These are phyloP conservation scores for Nesogale talazaci DNA, from an alignment of 2,113 vertebrate species.

Conservation along the genomic window DNA sequence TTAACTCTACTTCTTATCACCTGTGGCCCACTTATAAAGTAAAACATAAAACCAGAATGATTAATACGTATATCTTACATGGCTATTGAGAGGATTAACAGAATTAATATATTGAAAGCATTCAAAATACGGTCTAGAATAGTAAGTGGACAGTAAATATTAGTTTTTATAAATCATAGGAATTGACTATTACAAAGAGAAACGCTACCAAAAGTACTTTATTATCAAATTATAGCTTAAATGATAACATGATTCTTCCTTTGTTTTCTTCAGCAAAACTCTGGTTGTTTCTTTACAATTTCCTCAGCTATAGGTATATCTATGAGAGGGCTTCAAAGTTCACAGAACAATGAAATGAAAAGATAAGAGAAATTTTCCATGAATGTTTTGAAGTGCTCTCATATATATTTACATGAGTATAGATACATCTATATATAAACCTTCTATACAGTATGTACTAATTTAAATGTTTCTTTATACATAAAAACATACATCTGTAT, in stretches of 20 bases:
- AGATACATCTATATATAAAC: background rate
- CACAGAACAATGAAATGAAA: no score
- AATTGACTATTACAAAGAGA: slow-evolving; percentile 25
- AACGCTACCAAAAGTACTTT: background rate
- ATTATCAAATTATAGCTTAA: slow-evolving; percentile 26
- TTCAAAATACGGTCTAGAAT: background rate
- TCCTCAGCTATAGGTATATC: background rate
- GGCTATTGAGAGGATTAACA: background rate
- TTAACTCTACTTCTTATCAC: background rate
- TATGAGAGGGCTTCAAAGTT: no score
- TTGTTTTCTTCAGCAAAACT: background rate
- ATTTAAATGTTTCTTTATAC: background rate
- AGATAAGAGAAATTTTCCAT: no score
- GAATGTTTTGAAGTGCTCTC: no score
- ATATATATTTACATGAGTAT: background rate
- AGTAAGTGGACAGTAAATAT: slow-evolving; percentile 24
- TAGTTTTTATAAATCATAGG: background rate
- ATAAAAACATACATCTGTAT: background rate
- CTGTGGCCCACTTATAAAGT: background rate
- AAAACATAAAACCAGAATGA: background rate
- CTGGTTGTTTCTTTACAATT: slow-evolving; percentile 29
- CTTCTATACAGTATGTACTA: background rate
- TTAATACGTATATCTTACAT: slow-evolving; percentile 10
- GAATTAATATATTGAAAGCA: background rate
- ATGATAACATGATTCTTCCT: background rate